A percentile compares a stretch with the other conserved stretches of the same genome.
These are phyloP conservation scores for Strongylocentrotus purpuratus DNA, from an alignment of 35 echinoderm and acorn worm species.

Conservation along the genomic window DNA sequence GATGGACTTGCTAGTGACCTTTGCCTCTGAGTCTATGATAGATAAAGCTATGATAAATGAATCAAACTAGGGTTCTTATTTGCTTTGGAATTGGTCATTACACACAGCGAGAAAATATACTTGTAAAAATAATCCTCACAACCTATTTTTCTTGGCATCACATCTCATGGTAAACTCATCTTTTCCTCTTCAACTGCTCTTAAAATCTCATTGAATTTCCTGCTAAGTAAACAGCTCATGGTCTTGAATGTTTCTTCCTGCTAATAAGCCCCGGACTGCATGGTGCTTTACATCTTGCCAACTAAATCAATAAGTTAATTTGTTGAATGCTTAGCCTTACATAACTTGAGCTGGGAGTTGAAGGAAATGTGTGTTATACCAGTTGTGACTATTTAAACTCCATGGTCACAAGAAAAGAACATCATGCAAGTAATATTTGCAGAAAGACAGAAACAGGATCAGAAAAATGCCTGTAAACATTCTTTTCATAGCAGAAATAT, in stretches of 20 bases:
- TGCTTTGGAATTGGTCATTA: background rate
- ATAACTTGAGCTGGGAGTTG: no score
- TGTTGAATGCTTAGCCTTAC: no score
- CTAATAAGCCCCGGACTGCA: background rate
- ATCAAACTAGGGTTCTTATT: background rate
- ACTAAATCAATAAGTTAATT: background rate
- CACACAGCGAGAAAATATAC: background rate
- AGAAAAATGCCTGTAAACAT: no score
- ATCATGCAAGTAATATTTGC: no score
- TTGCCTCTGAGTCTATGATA: background rate
- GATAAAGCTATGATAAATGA: no score
- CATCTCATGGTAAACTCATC: background rate
- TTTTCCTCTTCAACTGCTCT: background rate
- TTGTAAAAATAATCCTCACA: background rate
- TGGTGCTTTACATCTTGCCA: background rate
- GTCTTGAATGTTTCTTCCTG: background rate
- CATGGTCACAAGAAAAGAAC: no score
- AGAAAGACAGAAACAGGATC: no score
- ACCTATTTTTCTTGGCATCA: background rate
- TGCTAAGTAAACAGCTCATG: background rate
- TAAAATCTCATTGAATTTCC: background rate
- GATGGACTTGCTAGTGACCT: no score
- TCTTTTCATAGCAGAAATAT: no score
- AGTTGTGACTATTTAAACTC: no score
- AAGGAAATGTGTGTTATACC: no score